These are phyloP conservation scores for Pocillopora damicornis DNA, from an alignment of 64 coral and sea anemone species.

Conservation along the genomic window DNA sequence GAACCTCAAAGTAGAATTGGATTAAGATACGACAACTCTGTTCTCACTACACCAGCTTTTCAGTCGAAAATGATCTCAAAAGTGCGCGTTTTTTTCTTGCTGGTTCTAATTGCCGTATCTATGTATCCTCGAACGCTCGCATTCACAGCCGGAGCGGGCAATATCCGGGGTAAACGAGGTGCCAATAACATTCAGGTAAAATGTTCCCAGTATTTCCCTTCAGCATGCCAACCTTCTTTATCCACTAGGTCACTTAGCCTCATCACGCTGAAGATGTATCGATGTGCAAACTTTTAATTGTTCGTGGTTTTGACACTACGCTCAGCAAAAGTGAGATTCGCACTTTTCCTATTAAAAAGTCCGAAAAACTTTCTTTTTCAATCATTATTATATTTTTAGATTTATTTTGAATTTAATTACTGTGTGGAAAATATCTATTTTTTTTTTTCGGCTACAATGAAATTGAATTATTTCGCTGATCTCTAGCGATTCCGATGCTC, in stretches of 20 bases:
- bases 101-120: not conserved
- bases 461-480: not conserved
- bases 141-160: conserved; percentile 23
- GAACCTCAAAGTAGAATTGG: not conserved
- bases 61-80: conserved; percentile 5
- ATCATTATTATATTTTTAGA: too few species aligned
- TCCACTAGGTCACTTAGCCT: too few species aligned
- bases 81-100: not conserved
- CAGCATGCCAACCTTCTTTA: too few species aligned
- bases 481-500: not conserved
- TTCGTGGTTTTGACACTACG: too few species aligned
- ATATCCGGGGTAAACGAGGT: not conserved
- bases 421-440: not conserved
- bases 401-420: too few species aligned
- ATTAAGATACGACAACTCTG: not conserved
- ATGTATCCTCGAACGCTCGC: not conserved
- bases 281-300: too few species aligned
- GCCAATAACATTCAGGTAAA: not conserved
- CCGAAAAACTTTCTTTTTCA: too few species aligned
- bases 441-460: not conserved
- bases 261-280: too few species aligned
- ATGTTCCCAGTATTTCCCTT: not conserved
- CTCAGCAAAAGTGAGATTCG: too few species aligned
- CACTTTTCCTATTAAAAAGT: too few species aligned
- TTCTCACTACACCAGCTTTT: not conserved